phyloP scores from a whole-genome alignment of 2,113 vertebrate genomes.

The Neopipo cinnamomea region DNA sequence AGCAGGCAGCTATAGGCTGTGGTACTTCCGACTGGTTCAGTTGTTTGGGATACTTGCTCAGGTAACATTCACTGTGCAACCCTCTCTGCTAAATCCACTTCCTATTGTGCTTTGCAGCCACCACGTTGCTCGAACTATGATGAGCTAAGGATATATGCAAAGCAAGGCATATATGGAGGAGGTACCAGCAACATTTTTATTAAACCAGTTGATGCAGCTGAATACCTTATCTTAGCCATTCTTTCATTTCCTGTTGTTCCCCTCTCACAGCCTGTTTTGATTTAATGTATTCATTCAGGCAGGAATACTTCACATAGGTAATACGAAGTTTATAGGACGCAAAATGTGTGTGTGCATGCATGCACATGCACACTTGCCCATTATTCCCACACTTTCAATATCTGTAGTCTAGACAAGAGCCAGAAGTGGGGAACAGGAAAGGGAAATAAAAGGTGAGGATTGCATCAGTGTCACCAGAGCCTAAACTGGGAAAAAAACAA shows the following conservation, averaged over 20 bases:
- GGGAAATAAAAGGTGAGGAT: slow-evolving; percentile 40
- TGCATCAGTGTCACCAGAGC: slow-evolving; percentile 47
- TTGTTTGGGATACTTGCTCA: background rate
- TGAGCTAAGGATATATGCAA: background rate
- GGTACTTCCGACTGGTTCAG: background rate
- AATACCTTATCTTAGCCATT: slow-evolving; percentile 13
- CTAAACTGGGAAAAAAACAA: background rate
- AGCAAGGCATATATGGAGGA: background rate
- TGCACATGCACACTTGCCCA: background rate
- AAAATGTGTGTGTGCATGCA: background rate
- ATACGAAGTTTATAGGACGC: background rate
- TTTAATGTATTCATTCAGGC: slow-evolving; percentile 5
- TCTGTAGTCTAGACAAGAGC: slow-evolving; percentile 9
- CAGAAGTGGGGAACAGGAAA: slow-evolving; percentile 33
- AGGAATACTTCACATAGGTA: background rate
- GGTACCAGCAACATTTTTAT: background rate
- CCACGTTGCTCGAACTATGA: background rate
- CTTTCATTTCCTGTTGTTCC: slow-evolving; percentile 61
- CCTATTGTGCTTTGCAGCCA: background rate
- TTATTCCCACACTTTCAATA: slow-evolving; percentile 30
- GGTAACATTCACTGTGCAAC: background rate
- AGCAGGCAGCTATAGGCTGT: fast-evolving
- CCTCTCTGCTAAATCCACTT: background rate
- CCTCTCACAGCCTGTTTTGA: slow-evolving; percentile 52
- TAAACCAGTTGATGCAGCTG: background rate